phyloP scores from a whole-genome alignment of 2,797 vertebrate species.

The Holocentrus rufus region DNA sequence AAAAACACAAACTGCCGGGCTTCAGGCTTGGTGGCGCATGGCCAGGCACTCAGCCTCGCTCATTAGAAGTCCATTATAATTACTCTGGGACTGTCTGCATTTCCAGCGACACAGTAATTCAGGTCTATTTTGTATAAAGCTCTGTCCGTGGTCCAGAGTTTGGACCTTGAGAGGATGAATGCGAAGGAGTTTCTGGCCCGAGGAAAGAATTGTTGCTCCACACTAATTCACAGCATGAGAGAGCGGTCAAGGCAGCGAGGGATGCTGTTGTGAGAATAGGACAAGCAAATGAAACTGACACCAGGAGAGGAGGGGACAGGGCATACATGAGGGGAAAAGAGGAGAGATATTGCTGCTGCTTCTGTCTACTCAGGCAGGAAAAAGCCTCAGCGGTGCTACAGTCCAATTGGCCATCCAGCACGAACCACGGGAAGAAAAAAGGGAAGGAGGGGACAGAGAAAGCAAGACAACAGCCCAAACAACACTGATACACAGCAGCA shows the following conservation, averaged over 20 bases:
- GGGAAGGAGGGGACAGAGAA: background rate
- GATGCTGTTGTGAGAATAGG: slow-evolving; percentile 27
- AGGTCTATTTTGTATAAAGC: slow-evolving; percentile 39
- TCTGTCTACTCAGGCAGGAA: slow-evolving; percentile 48
- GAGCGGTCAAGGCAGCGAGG: slow-evolving; percentile 47
- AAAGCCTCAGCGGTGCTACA: slow-evolving; percentile 35
- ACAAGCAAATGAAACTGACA: slow-evolving; percentile 47
- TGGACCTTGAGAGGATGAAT: slow-evolving; percentile 42
- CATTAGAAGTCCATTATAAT: slow-evolving; percentile 62
- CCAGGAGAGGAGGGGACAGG: slow-evolving; percentile 34
- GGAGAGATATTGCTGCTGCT: slow-evolving; percentile 20
- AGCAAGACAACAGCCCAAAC: no score
- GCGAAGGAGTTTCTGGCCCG: slow-evolving; percentile 34
- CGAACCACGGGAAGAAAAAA: slow-evolving; percentile 17
- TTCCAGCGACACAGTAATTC: slow-evolving; percentile 55
- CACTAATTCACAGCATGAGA: background rate
- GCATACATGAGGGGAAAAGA: slow-evolving; percentile 16
- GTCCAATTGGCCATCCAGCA: slow-evolving; percentile 51
- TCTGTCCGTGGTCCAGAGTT: slow-evolving; percentile 47
- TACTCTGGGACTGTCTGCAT: slow-evolving; percentile 44
- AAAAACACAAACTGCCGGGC: slow-evolving; percentile 22
- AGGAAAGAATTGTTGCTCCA: slow-evolving; percentile 31
- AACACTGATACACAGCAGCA: no score
- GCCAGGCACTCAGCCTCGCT: slow-evolving; percentile 47
- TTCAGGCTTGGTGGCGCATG: slow-evolving; percentile 33